A percentile compares a stretch with the other conserved stretches of the same genome.
These are phyloP conservation scores for Stenodera caucasica DNA, from an alignment of 2,888 invertebrate genomes.

Conservation along the genomic window DNA sequence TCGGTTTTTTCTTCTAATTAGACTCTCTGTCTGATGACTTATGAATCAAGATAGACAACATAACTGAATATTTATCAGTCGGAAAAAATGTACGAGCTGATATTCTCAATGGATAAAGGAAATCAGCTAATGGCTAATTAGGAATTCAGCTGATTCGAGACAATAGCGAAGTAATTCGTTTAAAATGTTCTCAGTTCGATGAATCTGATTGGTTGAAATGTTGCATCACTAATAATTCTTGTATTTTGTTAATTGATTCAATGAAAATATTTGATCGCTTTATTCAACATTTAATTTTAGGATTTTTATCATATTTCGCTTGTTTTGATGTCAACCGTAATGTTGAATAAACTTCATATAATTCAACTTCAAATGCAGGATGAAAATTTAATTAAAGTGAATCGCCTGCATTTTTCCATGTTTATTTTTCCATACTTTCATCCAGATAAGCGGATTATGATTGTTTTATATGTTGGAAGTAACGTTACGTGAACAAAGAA, in stretches of 20 bases:
- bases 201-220: neutral
- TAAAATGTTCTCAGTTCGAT: neutral
- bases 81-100: neutral
- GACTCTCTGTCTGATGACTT: neutral
- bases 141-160: neutral
- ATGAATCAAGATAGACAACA: neutral
- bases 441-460: neutral
- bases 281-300: too few species aligned
- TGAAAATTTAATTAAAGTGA: conserved; percentile 1
- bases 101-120: conserved; percentile 1
- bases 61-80: neutral
- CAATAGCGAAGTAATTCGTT: neutral
- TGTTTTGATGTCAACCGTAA: too few species aligned
- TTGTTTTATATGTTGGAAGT: neutral
- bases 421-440: neutral
- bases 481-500: neutral
- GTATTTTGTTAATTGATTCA: neutral
- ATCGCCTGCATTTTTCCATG: neutral
- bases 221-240: neutral
- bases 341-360: too few species aligned
- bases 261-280: neutral
- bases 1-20: too few species aligned
- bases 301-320: too few species aligned
- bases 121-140: neutral
- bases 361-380: neutral